These are phyloP conservation scores for Manis javanica DNA, from an alignment of 2,797 vertebrate genomes.

Conservation along the genomic window DNA sequence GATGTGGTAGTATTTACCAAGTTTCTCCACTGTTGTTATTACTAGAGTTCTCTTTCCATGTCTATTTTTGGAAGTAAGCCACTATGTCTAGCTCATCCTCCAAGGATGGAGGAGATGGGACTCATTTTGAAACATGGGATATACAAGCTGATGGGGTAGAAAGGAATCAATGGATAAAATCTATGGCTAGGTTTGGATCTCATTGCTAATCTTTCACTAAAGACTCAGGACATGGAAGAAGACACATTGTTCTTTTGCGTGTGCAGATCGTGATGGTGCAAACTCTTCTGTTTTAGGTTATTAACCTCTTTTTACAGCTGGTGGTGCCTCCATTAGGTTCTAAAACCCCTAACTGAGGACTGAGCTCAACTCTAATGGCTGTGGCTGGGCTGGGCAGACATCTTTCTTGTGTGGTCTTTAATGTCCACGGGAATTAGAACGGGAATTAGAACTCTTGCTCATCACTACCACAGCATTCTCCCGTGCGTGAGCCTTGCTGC, in stretches of 20 bases:
- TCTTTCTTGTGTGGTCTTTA: background rate
- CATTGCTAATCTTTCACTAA: background rate
- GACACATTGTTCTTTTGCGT: background rate
- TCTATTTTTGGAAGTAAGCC: background rate
- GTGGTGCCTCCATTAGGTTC: background rate
- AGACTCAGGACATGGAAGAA: background rate
- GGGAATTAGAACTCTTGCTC: background rate
- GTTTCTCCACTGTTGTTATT: background rate
- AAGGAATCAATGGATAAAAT: background rate
- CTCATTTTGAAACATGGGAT: background rate
- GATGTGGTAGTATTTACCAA: background rate
- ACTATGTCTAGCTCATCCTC: background rate
- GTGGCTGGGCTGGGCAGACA: no score
- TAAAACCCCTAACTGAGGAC: background rate
- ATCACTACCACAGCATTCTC: background rate
- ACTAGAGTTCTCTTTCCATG: background rate
- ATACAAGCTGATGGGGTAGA: background rate
- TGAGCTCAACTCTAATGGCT: background rate
- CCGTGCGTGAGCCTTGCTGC: background rate
- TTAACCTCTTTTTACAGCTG: background rate
- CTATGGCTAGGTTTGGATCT: background rate
- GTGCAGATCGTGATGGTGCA: background rate
- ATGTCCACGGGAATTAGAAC: background rate
- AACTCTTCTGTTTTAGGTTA: background rate
- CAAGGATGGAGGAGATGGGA: background rate